These are phyloP conservation scores for Neoaliturus tenellus DNA, from an alignment of 2,888 invertebrate species.

Conservation along the genomic window DNA sequence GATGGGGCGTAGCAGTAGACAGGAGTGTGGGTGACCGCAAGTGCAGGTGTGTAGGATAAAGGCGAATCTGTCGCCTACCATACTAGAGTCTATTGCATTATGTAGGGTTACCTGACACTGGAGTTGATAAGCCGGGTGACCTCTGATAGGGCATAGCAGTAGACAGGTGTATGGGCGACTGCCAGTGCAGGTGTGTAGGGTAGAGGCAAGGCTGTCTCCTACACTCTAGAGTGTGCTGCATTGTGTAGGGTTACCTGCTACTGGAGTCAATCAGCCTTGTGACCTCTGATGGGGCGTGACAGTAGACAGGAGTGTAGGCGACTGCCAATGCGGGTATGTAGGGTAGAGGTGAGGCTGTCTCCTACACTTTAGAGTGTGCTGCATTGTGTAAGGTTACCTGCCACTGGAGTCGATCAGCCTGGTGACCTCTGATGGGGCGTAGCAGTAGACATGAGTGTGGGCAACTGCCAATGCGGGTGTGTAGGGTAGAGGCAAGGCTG, in stretches of 20 bases:
- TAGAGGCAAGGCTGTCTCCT: slow-evolving; percentile 86
- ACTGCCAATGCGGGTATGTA: slow-evolving; percentile 78
- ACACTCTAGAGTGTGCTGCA: too few relatives aligned
- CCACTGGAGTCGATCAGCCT: slow-evolving; percentile 72
- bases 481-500: slow-evolving; percentile 83
- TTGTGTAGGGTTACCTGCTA: slow-evolving; percentile 74
- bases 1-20: slow-evolving; percentile 82
- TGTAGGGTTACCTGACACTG: slow-evolving; percentile 73
- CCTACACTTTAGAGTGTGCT: too few relatives aligned
- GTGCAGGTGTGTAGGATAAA: slow-evolving; percentile 79
- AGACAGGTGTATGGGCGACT: slow-evolving; percentile 83
- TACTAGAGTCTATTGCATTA: too few relatives aligned
- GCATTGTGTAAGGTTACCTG: too few relatives aligned
- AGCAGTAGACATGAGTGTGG: slow-evolving; percentile 85
- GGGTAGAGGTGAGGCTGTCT: slow-evolving; percentile 84
- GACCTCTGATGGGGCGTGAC: slow-evolving; percentile 79
- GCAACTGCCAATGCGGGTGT: slow-evolving; percentile 77
- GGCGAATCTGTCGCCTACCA: slow-evolving; percentile 80
- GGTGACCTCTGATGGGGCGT: slow-evolving; percentile 78
- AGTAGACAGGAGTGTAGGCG: slow-evolving; percentile 84
- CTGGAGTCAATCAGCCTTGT: slow-evolving; percentile 69
- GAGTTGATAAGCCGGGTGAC: slow-evolving; percentile 71
- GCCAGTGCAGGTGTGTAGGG: slow-evolving; percentile 79
- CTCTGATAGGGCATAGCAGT: slow-evolving; percentile 80
- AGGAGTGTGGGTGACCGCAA: slow-evolving; percentile 80